Conservation (phyloP, 2,888 invertebrate genomes). For the Cosmopolites sordidus region DNA sequence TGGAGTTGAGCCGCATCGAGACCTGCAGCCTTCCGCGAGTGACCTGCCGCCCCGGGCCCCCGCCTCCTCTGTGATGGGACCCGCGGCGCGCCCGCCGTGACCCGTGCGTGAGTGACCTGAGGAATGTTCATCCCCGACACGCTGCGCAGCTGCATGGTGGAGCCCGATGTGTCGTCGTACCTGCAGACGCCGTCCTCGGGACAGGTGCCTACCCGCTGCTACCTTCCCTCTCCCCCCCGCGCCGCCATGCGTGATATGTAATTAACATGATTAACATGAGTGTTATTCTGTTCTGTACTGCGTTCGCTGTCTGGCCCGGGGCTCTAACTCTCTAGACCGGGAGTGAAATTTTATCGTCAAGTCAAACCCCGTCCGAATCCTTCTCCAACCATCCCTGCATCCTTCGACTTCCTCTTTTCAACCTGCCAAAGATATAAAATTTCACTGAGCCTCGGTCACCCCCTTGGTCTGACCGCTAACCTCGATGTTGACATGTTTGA, state of each 20-base stretch:
- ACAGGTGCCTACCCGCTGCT: constrained; percentile 73
- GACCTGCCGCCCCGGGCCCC: constrained; percentile 4
- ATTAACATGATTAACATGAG: constrained; percentile 53
- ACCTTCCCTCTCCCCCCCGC: constrained; percentile 51
- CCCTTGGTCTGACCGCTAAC: constrained; percentile 36
- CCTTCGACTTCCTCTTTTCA: too few species aligned
- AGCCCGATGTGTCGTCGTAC: constrained; percentile 91
- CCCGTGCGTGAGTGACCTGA: constrained; percentile 43
- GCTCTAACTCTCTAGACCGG: constrained; percentile 22
- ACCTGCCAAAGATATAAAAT: constrained; percentile 15
- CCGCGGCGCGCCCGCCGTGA: constrained; percentile 43
- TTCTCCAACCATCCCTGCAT: too few species aligned
- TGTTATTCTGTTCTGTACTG: constrained; percentile 46
- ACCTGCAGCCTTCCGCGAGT: neutral
- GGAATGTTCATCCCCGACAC: constrained; percentile 90
- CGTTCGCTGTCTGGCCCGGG: constrained; percentile 36
- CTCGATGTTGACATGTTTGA: constrained; percentile 43
- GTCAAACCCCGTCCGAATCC: neutral
- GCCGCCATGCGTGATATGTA: constrained; percentile 50
- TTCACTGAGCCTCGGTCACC: constrained; percentile 23
- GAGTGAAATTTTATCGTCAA: constrained; percentile 17
- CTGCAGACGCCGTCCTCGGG: constrained; percentile 92
- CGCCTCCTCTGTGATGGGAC: constrained; percentile 41
- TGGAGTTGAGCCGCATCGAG: neutral
- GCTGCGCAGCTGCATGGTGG: constrained; percentile 92